Conservation (phyloP, 1,140 invertebrate genomes). For the Proctacanthus coquilletti region DNA sequence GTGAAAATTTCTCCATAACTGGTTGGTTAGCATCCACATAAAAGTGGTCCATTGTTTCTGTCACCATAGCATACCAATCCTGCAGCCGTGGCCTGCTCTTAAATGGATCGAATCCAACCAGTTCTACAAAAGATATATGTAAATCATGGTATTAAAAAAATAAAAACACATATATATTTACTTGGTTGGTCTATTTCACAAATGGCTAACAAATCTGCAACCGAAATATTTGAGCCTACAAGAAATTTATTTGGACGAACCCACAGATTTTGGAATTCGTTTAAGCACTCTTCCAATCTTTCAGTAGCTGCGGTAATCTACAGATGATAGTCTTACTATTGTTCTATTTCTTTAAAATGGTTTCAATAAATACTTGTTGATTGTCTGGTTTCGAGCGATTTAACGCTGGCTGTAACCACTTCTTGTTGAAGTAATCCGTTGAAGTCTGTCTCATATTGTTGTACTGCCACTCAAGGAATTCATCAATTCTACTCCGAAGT, state of each 20-base stretch:
- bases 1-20: too few relatives aligned
- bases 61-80: slow-evolving; percentile 46
- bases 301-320: slow-evolving; percentile 32
- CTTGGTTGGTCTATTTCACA: slow-evolving; percentile 72
- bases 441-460: slow-evolving; percentile 49
- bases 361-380: not conserved
- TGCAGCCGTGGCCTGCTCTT: slow-evolving; percentile 38
- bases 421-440: slow-evolving; percentile 51
- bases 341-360: not conserved
- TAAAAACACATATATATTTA: slow-evolving; percentile 16
- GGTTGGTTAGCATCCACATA: slow-evolving; percentile 44
- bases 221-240: slow-evolving; percentile 46
- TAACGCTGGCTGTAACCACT: slow-evolving; percentile 36
- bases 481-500: slow-evolving; percentile 55
- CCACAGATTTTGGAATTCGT: slow-evolving; percentile 46
- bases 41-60: slow-evolving; percentile 37
- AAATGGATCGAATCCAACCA: slow-evolving; percentile 42
- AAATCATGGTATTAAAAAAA: not conserved
- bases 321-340: too few relatives aligned
- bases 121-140: slow-evolving; percentile 25
- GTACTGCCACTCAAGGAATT: slow-evolving; percentile 81
- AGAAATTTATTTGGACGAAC: slow-evolving; percentile 45
- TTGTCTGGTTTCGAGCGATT: slow-evolving; percentile 27
- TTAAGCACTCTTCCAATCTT: slow-evolving; percentile 37
- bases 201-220: slow-evolving; percentile 63